These are phyloP conservation scores for Nematolebias whitei DNA, from an alignment of 2,113 vertebrate genomes.

Conservation along the genomic window DNA sequence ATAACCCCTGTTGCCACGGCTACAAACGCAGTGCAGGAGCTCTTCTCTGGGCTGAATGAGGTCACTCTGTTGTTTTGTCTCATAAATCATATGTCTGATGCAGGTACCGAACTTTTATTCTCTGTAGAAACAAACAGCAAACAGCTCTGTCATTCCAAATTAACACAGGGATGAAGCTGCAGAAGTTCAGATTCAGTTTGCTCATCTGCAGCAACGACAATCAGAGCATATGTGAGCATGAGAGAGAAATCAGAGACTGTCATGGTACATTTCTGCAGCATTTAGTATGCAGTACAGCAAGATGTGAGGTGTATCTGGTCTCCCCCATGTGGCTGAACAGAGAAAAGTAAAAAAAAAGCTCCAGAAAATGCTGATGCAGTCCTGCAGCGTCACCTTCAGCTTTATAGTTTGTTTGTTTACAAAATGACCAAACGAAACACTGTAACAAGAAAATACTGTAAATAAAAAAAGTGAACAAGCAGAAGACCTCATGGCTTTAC, in stretches of 20 bases:
- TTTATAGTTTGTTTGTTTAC: background rate
- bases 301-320: constrained; percentile 25
- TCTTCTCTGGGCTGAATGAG: constrained; percentile 28
- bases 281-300: background rate
- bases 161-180: background rate
- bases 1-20: constrained; percentile 52
- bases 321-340: constrained; percentile 51
- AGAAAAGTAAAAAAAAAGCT: background rate
- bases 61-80: constrained; percentile 19
- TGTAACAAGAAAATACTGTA: background rate
- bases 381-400: constrained; percentile 1
- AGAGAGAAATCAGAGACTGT: background rate
- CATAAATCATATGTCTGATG: constrained; percentile 24
- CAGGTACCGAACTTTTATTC: background rate
- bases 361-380: background rate
- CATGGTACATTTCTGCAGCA: background rate
- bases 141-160: background rate
- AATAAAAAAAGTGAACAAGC: background rate
- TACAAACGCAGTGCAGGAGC: constrained; percentile 23
- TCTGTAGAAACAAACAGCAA: background rate
- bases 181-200: background rate
- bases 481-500: background rate
- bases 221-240: background rate
- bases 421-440: background rate
- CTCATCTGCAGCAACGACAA: background rate